Evolutionary conservation across 1,140 invertebrate species (phyloP).

Genomic region (Drosophila nebulosa): DNA sequence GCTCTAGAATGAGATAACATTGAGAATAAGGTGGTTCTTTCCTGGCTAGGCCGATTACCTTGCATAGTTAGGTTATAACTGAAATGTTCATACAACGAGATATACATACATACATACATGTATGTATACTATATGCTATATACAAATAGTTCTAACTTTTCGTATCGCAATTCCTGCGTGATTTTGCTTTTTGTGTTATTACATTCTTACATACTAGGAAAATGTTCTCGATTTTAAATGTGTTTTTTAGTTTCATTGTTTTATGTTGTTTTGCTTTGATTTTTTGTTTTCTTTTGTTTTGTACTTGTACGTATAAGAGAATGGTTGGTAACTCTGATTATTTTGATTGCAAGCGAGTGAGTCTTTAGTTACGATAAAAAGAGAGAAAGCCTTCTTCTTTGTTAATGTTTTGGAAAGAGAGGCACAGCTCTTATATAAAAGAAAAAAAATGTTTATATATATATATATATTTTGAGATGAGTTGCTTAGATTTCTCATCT

Average conservation of each 20-base stretch:
- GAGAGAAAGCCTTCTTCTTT: neutral
- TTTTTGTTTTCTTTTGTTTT: constrained; percentile 46
- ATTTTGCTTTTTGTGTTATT: neutral
- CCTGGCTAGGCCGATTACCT: neutral
- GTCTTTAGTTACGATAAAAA: constrained; percentile 30
- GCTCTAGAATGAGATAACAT: neutral
- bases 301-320: constrained; percentile 37
- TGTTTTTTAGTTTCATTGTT: constrained; percentile 23
- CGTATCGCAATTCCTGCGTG: neutral
- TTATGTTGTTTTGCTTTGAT: constrained; percentile 32
- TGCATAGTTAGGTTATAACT: neutral
- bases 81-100: constrained; percentile 19
- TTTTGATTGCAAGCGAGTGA: constrained; percentile 12
- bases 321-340: constrained; percentile 30
- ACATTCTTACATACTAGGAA: neutral
- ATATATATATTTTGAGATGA: neutral
- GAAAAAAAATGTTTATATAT: neutral
- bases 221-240: neutral
- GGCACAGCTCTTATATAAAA: neutral
- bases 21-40: neutral
- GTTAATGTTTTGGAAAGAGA: neutral
- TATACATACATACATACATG: constrained; percentile 6
- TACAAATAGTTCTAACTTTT: neutral
- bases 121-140: constrained; percentile 34
- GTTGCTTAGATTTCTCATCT: constrained; percentile 13